These are phyloP conservation scores for Drosophila nr. perissopoda DNA, from an alignment of 2,888 invertebrate genomes.

Conservation along the genomic window DNA sequence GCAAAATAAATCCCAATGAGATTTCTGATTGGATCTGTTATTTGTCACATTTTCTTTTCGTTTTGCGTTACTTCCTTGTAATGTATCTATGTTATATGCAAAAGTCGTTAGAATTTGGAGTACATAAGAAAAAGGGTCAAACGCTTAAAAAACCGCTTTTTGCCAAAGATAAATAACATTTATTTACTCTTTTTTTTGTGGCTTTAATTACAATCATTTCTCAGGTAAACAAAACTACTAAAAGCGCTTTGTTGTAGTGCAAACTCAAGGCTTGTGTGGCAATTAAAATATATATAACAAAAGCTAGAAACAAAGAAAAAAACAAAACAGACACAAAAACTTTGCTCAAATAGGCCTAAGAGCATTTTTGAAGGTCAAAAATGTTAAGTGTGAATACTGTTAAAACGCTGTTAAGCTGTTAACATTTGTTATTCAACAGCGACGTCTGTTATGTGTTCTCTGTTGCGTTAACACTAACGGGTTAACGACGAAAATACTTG, in stretches of 20 bases:
- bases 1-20: neutral
- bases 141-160: conserved; percentile 8
- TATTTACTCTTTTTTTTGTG: conserved; percentile 63
- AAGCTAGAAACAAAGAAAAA: conserved; percentile 20
- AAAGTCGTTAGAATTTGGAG: conserved; percentile 28
- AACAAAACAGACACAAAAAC: conserved; percentile 29
- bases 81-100: neutral
- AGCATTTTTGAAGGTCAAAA: conserved; percentile 47
- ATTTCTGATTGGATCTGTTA: no score
- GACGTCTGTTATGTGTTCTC: neutral
- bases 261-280: conserved; percentile 68
- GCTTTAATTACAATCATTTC: conserved; percentile 76
- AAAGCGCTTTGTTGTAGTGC: conserved; percentile 69
- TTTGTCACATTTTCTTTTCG: neutral
- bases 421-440: neutral
- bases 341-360: conserved; percentile 43
- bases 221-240: conserved; percentile 55
- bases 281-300: conserved; percentile 61
- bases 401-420: conserved; percentile 19
- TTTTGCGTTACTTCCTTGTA: neutral
- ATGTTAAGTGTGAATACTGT: conserved; percentile 3
- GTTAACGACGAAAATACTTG: neutral
- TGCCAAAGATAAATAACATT: conserved; percentile 55
- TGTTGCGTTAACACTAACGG: conserved; percentile 26
- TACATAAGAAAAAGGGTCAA: conserved; percentile 36